Percentiles rank a stretch among this genome's conserved stretches.
These are phyloP conservation scores for Syngnathus scovelli DNA, from an alignment of 2,113 vertebrate genomes.

Conservation along the genomic window DNA sequence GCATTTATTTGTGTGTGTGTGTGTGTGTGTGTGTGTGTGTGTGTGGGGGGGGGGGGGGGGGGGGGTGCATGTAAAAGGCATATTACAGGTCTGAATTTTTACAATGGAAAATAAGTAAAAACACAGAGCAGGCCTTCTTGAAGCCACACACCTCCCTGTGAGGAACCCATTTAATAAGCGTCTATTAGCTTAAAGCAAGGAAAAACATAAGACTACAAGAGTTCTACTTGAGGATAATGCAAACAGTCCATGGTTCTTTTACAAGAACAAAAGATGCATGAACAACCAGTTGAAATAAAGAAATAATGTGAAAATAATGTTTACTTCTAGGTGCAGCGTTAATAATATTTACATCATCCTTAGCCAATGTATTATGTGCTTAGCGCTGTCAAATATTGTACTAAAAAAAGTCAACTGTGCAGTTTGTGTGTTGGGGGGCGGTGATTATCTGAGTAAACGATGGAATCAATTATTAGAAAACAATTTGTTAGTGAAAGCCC, in stretches of 20 bases:
- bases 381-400: too few relatives aligned
- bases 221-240: conserved; percentile 16
- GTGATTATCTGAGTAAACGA: too few relatives aligned
- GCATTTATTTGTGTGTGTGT: conserved; percentile 31
- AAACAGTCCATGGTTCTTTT: conserved; percentile 17
- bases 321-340: too few relatives aligned
- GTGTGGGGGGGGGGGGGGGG: conserved; percentile 13
- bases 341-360: too few relatives aligned
- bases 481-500: too few relatives aligned
- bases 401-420: too few relatives aligned
- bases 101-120: conserved; percentile 61
- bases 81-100: conserved; percentile 50
- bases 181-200: conserved; percentile 41
- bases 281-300: not conserved
- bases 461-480: too few relatives aligned
- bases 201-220: conserved; percentile 34
- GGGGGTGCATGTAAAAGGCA: conserved; percentile 34
- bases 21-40: too few relatives aligned
- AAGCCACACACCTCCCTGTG: conserved; percentile 24
- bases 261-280: conserved; percentile 3
- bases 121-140: conserved; percentile 31
- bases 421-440: too few relatives aligned
- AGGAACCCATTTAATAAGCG: conserved; percentile 51
- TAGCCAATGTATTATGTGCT: too few relatives aligned
- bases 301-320: too few relatives aligned